Base-by-base conservation (phyloP, 2,888 invertebrate genomes). In the Nemotelus pantherinus region DNA sequence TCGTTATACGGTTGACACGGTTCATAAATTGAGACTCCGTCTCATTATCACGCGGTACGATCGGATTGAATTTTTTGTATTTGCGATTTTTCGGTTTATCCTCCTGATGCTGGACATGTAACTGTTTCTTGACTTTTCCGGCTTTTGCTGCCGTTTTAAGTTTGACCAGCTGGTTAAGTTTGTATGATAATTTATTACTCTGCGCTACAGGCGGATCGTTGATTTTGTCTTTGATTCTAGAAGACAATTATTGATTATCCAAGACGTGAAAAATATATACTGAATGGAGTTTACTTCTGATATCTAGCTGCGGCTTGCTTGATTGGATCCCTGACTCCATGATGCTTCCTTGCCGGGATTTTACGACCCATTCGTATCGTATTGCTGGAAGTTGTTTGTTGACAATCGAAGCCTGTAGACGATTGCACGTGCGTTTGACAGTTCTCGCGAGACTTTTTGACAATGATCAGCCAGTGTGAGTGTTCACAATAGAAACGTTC, bases 281-380 rank as follows among this genome's bases (percentile, higher is more conserved):
- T n/a, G 48, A 53, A 77, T 76, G 2, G 44, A 10, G 67, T 84
- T 83, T 89, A 94, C 95, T 89, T 90, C 82, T 90, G 88, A 70
- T 91, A 85, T 80, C 92, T 89, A 82, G 88, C 88, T 5, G 89
- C 91, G 80, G 89, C 89, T 85, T 95, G 95, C 82, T 91, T 90
- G 44, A 92, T 85, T 2, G 94, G 94, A 87, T 95, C 94, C 83
- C 93, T 93, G 2, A 94, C 89, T 43, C 93, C 94, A 80, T 90
- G 90, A 83, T 95, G 95, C 85, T 94, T 95, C 82, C 93, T 92
- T 45, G 92, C 93, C 45, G 94, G 94, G 84, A 95, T 95, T 90
- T 94, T 95, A 68, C 94, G 60, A 7, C 70, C 70, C 77, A 77
- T 77, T 25, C 25, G 25, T 10, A 4, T 71, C 10, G 44, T 47